These are phyloP conservation scores for Calephelis nemesis DNA, from an alignment of 1,140 invertebrate genomes.

Conservation along the genomic window DNA sequence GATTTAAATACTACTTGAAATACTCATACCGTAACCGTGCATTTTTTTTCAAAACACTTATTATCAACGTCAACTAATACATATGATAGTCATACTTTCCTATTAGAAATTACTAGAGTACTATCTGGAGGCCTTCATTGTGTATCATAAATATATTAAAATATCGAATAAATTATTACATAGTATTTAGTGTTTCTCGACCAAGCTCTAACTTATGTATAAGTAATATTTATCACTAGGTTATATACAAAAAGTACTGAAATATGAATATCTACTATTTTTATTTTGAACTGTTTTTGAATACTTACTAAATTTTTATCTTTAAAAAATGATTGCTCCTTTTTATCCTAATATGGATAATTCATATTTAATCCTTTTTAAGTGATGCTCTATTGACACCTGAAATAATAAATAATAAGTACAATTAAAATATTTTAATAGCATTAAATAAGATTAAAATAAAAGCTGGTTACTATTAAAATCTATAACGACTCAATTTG, in stretches of 20 bases:
- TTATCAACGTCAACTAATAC: conserved; percentile 6
- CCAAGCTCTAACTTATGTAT: conserved; percentile 64
- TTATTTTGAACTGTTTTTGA: neutral
- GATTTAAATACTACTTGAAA: too few species aligned
- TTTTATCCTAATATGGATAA: too few species aligned
- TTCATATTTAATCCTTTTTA: too few species aligned
- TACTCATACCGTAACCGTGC: too few species aligned
- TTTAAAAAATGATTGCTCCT: too few species aligned
- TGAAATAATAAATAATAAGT: too few species aligned
- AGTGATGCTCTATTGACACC: too few species aligned
- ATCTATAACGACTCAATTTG: too few species aligned
- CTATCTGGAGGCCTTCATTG: conserved; percentile 70
- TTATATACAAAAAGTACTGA: conserved; percentile 23
- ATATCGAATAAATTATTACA: conserved; percentile 50
- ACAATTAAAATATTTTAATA: too few species aligned
- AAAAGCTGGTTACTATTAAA: too few species aligned
- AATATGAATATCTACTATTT: neutral
- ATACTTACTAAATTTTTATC: neutral
- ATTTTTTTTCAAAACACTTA: neutral
- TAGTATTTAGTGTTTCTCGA: conserved; percentile 59
- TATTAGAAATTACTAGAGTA: conserved; percentile 58
- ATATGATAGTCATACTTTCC: conserved; percentile 56
- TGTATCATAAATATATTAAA: conserved; percentile 46
- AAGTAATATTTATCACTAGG: conserved; percentile 55
- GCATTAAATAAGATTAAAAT: too few species aligned